Evolutionary conservation across 2,888 invertebrate genomes (phyloP), one percentile per base, ranked within the genome.

Genomic region (Dryobotodes eremita): DNA sequence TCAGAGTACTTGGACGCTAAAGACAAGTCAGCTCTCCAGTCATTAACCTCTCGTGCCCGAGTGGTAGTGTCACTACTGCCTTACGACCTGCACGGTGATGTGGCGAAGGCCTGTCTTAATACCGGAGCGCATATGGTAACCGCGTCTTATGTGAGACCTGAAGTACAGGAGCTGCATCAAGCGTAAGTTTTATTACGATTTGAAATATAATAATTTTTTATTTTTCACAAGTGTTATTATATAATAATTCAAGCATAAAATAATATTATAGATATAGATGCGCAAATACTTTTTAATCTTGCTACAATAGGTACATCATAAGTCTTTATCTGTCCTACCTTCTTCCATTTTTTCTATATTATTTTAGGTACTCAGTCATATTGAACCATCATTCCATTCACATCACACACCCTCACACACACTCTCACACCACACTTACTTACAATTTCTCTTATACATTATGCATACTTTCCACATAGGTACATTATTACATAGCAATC

Each of bases 71-170:
- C 99, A 0, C 97, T 99, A 65, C 96, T 99, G 69, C 99, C 99
- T 0, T 99, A 99, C 92, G 97, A 98, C 26, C 97, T 99, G 55
- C 99, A 99, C 93, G 98, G 98, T 0, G 96, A 98, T 10, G 98
- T 98, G 5, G 99, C 99, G 0, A 97, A 98, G 90, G 98, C 98
- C 31, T 99, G 99, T 93, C 98, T 99, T 73, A 97, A 97, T n/a
- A 97, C 98, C 82, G 97, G 98, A 83, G 98, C 98, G 0, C 99
- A 99, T 93, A 98, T 99, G 98, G 99, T 99, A 31, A 99, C 99
- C 0, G 99, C 99, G 0, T 99, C 99, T 82, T 99, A 99, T 91
- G 98, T 99, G 77, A 98, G 98, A 20, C 98, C 99, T 1, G 98
- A 98, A 90, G 98, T 99, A 89, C 98, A 97, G 90, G 97, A 97